Percentiles rank a stretch among this genome's conserved stretches.
phyloP scores from a whole-genome alignment of 2,797 vertebrate species.

The Alectoris magna region DNA sequence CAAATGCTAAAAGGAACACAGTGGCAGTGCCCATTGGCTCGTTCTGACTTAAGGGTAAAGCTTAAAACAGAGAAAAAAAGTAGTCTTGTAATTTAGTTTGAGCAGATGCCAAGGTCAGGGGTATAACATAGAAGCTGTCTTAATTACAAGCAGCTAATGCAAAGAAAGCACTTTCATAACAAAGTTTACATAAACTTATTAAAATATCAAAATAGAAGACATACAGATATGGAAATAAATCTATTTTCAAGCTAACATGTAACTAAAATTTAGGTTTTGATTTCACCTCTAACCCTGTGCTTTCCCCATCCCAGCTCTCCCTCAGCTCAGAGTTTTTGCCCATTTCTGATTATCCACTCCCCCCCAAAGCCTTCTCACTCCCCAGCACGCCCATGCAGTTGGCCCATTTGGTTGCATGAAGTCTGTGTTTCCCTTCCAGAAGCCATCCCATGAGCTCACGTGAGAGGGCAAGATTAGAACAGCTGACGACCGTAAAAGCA shows the following conservation, averaged over 20 bases:
- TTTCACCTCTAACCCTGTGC: not conserved
- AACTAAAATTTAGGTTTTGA: not conserved
- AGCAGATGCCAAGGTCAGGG: not conserved
- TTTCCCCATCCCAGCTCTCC: not conserved
- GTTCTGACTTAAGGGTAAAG: not conserved
- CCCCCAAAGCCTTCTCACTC: not conserved
- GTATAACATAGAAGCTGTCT: not conserved
- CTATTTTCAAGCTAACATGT: not conserved
- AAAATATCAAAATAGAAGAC: not conserved
- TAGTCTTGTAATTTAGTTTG: not conserved
- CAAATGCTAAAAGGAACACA: not conserved
- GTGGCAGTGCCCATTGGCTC: not conserved
- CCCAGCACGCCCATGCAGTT: accelerated
- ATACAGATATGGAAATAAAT: not conserved
- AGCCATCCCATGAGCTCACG: not conserved
- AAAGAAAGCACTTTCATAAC: not conserved
- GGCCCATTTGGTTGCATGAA: accelerated
- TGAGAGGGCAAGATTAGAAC: accelerated
- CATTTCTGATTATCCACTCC: accelerated
- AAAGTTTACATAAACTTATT: not conserved
- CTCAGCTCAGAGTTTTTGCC: not conserved
- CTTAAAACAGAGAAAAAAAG: not conserved
- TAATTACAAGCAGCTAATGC: not conserved
- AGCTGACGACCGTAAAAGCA: not conserved
- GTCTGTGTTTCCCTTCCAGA: not conserved